A percentile compares a stretch with the other conserved stretches of the same genome.
These are phyloP conservation scores for Bovichtus diacanthus DNA, from an alignment of 2,797 vertebrate genomes.

Conservation along the genomic window DNA sequence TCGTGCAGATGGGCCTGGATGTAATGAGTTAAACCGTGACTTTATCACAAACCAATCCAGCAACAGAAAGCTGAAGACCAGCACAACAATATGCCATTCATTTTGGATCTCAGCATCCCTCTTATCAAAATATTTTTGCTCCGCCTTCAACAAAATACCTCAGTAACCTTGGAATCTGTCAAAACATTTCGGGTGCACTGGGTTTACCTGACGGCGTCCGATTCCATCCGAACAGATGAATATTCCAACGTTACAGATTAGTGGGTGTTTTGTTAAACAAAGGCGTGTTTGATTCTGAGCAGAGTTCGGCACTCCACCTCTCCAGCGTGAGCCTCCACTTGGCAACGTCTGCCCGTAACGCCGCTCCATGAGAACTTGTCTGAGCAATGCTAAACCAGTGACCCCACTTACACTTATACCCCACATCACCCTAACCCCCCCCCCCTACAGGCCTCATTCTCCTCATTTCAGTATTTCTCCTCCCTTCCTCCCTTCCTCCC, in stretches of 20 bases:
- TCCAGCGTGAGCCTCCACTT: conserved; percentile 66
- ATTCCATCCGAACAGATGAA: conserved; percentile 67
- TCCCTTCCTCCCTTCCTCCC: conserved; percentile 12
- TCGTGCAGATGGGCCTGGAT: conserved; percentile 23
- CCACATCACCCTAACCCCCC: conserved; percentile 32
- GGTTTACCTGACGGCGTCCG: conserved; percentile 73
- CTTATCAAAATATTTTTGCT: conserved; percentile 83
- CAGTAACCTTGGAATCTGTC: conserved; percentile 84
- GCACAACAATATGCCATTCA: conserved; percentile 74
- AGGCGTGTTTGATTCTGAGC: conserved; percentile 79
- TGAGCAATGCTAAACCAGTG: conserved; percentile 71
- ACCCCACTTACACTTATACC: conserved; percentile 60
- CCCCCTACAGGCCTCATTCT: conserved; percentile 24
- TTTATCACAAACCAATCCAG: conserved; percentile 64
- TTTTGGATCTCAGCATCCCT: conserved; percentile 67
- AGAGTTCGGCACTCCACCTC: conserved; percentile 63
- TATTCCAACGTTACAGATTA: conserved; percentile 71
- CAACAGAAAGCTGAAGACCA: conserved; percentile 58
- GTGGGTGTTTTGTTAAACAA: conserved; percentile 77
- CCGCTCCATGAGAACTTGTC: conserved; percentile 74
- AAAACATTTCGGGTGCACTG: conserved; percentile 79
- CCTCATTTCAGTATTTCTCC: conserved; percentile 27
- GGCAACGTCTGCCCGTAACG: conserved; percentile 48
- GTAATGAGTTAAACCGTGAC: conserved; percentile 55
- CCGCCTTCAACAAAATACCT: conserved; percentile 78